Conservation (phyloP, 2,797 vertebrate species). For the Ibycter americanus region DNA sequence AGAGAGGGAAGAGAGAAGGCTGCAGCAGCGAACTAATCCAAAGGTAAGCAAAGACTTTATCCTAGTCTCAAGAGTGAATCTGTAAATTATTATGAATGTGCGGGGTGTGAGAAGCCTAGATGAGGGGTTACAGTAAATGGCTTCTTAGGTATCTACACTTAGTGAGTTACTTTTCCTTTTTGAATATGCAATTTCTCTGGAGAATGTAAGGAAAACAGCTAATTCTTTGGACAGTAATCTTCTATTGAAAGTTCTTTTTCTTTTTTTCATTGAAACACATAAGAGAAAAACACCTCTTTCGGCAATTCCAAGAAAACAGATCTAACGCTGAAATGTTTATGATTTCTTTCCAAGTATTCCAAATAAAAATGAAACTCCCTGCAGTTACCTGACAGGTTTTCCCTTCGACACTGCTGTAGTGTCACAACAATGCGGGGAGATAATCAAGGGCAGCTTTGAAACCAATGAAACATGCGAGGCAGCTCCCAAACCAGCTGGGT, state of each 20-base stretch:
- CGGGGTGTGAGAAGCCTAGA: background rate
- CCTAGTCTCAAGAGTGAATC: background rate
- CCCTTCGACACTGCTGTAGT: background rate
- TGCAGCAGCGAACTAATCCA: conserved; percentile 97
- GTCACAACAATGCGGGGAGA: background rate
- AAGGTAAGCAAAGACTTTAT: conserved; percentile 79
- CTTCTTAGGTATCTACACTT: background rate
- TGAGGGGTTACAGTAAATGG: background rate
- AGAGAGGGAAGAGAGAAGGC: conserved; percentile 91
- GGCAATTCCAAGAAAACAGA: background rate
- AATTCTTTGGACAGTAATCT: background rate
- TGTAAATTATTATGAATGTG: background rate
- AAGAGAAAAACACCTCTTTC: background rate
- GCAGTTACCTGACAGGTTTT: background rate
- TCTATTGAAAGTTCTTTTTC: background rate
- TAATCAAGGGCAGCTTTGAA: background rate
- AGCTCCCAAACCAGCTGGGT: background rate
- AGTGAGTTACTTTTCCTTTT: background rate
- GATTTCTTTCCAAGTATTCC: background rate
- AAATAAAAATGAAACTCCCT: background rate
- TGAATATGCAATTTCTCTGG: background rate
- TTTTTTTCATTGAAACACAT: background rate
- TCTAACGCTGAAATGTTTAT: background rate
- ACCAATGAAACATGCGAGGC: background rate
- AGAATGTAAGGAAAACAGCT: background rate